Conservation (phyloP, 2,113 vertebrate species). For the Pungitius pungitius region DNA sequence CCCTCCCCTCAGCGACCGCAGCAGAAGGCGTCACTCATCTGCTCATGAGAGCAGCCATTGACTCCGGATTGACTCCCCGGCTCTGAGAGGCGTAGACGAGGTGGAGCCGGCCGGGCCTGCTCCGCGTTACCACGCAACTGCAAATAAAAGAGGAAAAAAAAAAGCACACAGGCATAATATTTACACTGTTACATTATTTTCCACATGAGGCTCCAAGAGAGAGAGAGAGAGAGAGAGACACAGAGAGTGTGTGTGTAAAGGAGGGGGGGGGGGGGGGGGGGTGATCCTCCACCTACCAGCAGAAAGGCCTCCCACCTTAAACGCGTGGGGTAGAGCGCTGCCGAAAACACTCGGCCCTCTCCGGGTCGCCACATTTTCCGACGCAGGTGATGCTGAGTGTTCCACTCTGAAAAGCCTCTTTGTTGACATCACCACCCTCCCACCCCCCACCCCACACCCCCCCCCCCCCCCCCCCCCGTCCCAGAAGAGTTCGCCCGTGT, state of each 20-base stretch:
- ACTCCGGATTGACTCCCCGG: conserved; percentile 62
- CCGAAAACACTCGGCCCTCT: conserved; percentile 62
- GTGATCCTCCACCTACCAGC: conserved; percentile 5
- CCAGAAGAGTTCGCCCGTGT: conserved; percentile 40
- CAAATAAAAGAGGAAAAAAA: conserved; percentile 23
- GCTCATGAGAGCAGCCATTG: conserved; percentile 77
- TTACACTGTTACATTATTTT: conserved; percentile 80
- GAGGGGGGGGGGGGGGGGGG: neutral
- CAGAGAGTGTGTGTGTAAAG: neutral
- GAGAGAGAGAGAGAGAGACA: conserved; percentile 32
- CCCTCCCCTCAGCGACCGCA: conserved; percentile 40
- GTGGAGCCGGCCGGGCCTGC: conserved; percentile 65
- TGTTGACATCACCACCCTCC: conserved; percentile 63
- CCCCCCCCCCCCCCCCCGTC: conserved; percentile 14
- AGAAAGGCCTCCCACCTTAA: conserved; percentile 10
- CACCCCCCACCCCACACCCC: conserved; percentile 28
- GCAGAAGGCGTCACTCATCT: conserved; percentile 76
- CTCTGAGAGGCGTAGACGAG: conserved; percentile 56
- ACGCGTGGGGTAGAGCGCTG: conserved; percentile 65
- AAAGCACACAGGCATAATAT: conserved; percentile 82
- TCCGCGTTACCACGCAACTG: conserved; percentile 81
- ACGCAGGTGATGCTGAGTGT: conserved; percentile 68
- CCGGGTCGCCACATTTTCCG: conserved; percentile 64
- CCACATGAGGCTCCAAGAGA: conserved; percentile 70
- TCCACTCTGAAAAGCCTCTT: conserved; percentile 60